A percentile compares a stretch with the other conserved stretches of the same genome.
phyloP scores from a whole-genome alignment of 2,113 vertebrate genomes.

The Zingel zingel region DNA sequence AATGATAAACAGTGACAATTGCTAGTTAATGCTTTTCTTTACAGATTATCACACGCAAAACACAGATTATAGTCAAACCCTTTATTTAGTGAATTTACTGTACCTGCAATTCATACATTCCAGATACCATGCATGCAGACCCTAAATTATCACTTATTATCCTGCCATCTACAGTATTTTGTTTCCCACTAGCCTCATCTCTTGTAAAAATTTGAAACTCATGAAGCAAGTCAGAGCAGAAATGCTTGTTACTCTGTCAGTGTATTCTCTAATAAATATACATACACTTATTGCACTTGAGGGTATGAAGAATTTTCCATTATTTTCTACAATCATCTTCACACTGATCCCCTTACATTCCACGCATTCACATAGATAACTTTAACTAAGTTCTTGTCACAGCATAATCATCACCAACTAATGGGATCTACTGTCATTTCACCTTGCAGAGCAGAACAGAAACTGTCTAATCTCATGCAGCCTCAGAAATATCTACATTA shows the following conservation, averaged over 20 bases:
- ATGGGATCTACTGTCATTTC: conserved; percentile 76
- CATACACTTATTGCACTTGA: conserved; percentile 25
- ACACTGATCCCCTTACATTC: conserved; percentile 52
- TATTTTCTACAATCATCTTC: conserved; percentile 40
- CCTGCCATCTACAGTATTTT: not conserved
- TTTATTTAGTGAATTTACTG: not conserved
- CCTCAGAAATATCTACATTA: conserved; percentile 62
- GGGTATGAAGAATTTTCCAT: conserved; percentile 10
- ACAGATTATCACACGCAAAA: not conserved
- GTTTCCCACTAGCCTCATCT: not conserved
- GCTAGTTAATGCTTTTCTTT: no score
- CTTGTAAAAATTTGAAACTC: conserved; percentile 23
- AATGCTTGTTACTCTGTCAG: conserved; percentile 1
- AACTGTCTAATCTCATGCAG: conserved; percentile 65
- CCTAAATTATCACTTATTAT: not conserved
- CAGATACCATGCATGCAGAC: not conserved
- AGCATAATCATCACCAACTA: conserved; percentile 64
- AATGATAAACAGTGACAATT: no score
- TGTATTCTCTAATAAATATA: conserved; percentile 33
- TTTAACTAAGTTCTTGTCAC: conserved; percentile 66
- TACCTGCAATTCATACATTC: not conserved
- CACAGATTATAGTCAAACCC: not conserved
- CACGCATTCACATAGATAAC: conserved; percentile 38
- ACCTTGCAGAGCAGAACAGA: conserved; percentile 70
- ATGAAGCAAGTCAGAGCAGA: not conserved